Evolutionary conservation across 2,113 vertebrate species (phyloP), one percentile per base, ranked within the genome.

Genomic region (Microcebus murinus): DNA sequence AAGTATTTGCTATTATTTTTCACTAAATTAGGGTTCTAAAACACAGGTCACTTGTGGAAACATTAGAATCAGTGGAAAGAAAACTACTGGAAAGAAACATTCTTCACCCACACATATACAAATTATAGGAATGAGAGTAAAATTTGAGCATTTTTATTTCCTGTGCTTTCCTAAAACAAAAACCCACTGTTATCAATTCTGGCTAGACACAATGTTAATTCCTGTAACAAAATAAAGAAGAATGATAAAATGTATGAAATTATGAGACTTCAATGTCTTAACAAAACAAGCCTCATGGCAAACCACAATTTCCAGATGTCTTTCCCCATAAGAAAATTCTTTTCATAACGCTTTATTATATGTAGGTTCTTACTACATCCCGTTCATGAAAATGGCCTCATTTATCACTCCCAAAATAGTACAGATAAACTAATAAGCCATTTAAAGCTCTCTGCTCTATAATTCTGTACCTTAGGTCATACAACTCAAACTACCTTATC

Each of bases 151-250:
- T 14, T 68, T 96, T 73, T 42, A 42, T 79, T 83, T 89, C 18
- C 23, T 92, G 39, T 91, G 39, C 14, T 84, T 79, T 42, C 36
- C n/a, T 80, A 85, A 85, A 93, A 91, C 15, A 87, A 89, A 84
- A 87, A 9, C 25, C 13, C 14, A n/a, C 12, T 45, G 3, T 25
- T 87, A 57, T 55, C 52, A 68, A n/a, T 87, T 23, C 36, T 88
- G 39, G 61, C 8, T 68, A 59, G 57, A 52, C 25, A 48, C 73
- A 91, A 91, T 61, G 1, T 9, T 36, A 74, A 80, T 85, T 67
- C 95, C 39, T 82, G 25, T 42, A 39, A 82, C 4, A 61, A 94
- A 94, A 81, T 90, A 23, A 95, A 95, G 11, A 74, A 77, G 8
- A 88, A 91, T 42, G 9, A n/a, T 36, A 59, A 63, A 12, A 63